Evolutionary conservation across 1,140 invertebrate genomes (phyloP), one percentile per base, ranked within the genome.

Genomic region (Trichonephila clavata): DNA sequence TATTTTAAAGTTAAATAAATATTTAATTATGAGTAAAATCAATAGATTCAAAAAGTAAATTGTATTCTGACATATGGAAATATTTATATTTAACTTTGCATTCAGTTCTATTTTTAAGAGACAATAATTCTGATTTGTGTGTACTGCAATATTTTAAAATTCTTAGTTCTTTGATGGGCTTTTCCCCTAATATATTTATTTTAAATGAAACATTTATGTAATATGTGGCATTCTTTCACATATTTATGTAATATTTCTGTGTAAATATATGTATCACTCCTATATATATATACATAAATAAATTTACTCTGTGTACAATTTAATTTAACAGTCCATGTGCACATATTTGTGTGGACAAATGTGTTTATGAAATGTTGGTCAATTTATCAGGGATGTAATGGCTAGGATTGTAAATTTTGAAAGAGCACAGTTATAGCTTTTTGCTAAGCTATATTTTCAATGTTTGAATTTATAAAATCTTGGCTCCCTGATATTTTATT

Each of bases 251-350:
- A 83, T 24, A 83, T 50, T 57, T 83, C 43, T 83, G 32, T 77
- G 81, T 83, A 83, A 57, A 83, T 83, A 83, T 83, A 57, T 83
- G 50, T 83, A 50, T 83, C 57, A 27, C 20, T 83, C 20, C 18
- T 39, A 39, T 7, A 77, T 77, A 77, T 71, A 71, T 32, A 71
- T 63, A 63, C 21, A 63, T 71, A n/a, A n/a, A 71, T 77, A 77
- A 77, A 59, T 83, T 57, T 83, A 50, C n/a, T 20, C 20, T 83
- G 20, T 83, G 43, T 83, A 57, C 50, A 50, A 83, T n/a, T 83
- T 83, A 83, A 59, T 59, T 83, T 83, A 43, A 57, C 39, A 21
- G 43, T 83, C 80, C 8, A 59, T 83, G 43, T 83, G 39, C n/a
- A n/a, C 81, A 83, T 50, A 83, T 77, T 77, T 77, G 27, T 18